Evolutionary conservation across 2,113 vertebrate genomes (phyloP), one percentile per base, ranked within the genome.

Genomic region (Atractosteus spatula): DNA sequence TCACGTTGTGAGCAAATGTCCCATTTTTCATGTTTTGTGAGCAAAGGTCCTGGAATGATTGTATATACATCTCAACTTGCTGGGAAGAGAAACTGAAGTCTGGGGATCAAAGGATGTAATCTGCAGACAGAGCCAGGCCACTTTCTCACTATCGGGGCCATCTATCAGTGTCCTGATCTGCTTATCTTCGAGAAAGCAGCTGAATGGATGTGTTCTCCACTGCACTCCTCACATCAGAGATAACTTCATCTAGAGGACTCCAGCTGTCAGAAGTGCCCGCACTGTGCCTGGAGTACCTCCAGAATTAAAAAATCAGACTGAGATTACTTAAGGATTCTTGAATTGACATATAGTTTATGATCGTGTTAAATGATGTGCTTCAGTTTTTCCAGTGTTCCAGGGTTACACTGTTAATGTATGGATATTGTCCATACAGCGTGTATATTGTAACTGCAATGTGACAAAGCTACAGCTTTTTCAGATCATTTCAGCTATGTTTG

Each of bases 71-170:
- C 44, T 56, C 16, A 41, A 43, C n/a, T 10, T 3, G 8, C 16
- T 59, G 57, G 17, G 44, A 45, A 57, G 56, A 59, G 11, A 61
- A 56, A 41, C 62, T 72, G 54, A 57, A 12, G 71, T 65, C 42
- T 62, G 56, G 65, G 10, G 71, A 73, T 73, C 71, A 73, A 73
- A 67, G 59, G 8, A 61, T 66, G 41, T 55, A 29, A 55, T 47
- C 41, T 44, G 64, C 55, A 73, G 64, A 73, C 51, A 72, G 59
- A 17, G 41, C 51, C 43, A 73, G 55, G 55, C 44, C 55, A 67
- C 12, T 43, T 29, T 41, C n/a, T 43, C 8, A 44, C 42, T 61
- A 73, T 73, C 71, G 29, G 54, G 16, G 55, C 10, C 65, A 73
- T 41, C 62, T 65, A 41, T 41, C 62, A 41, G 29, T 65, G 12